A percentile compares a stretch with the other conserved stretches of the same genome.
phyloP scores from a whole-genome alignment of 1,140 invertebrate species.

The Lithobius niger region DNA sequence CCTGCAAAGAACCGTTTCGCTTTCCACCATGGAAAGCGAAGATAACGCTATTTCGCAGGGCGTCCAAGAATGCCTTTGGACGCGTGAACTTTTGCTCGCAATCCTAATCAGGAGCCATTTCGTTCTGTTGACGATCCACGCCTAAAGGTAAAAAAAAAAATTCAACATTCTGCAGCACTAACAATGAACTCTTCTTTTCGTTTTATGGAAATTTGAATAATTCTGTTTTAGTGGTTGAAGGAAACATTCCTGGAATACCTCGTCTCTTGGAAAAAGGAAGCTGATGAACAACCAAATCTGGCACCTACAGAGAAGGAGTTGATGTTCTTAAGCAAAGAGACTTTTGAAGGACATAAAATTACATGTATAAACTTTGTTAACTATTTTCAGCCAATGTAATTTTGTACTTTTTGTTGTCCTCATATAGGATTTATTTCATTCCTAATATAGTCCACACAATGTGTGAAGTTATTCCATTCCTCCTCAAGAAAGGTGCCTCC shows the following conservation, averaged over 20 bases:
- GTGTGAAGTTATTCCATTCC: neutral
- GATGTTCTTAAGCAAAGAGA: neutral
- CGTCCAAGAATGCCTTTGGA: no score
- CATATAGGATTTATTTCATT: neutral
- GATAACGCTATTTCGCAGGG: no score
- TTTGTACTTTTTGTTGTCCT: no score
- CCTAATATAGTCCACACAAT: neutral
- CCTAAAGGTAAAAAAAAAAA: neutral
- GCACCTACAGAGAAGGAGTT: neutral
- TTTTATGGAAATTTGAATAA: neutral
- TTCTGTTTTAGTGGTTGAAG: neutral
- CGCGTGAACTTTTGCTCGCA: no score
- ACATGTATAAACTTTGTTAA: neutral
- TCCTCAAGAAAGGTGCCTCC: neutral
- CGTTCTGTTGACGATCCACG: neutral
- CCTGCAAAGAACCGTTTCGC: no score
- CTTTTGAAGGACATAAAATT: conserved; percentile 1
- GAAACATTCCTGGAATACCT: neutral
- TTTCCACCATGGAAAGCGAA: no score
- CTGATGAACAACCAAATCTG: neutral
- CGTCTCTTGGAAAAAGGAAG: neutral
- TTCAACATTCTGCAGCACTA: neutral
- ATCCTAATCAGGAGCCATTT: neutral
- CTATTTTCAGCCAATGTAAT: neutral
- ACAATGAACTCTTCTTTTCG: neutral